Conservation (phyloP, 2,113 vertebrate species). For the Oncorhynchus tshawytscha region DNA sequence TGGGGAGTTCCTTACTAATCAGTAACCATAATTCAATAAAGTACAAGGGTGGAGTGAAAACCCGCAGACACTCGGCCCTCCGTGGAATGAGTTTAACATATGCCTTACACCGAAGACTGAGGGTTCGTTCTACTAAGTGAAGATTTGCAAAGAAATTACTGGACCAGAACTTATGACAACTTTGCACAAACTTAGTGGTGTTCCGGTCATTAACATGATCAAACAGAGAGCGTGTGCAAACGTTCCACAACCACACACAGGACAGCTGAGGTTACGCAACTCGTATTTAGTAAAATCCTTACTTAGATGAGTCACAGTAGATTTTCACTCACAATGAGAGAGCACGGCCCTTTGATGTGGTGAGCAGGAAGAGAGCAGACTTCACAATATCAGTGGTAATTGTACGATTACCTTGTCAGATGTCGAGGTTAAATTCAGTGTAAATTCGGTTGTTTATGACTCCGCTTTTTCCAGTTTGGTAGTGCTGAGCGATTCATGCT, state of each 20-base stretch:
- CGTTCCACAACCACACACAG: slow-evolving; percentile 7
- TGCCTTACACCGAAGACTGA: too few species aligned
- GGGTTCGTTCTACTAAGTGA: too few species aligned
- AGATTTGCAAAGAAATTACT: not conserved
- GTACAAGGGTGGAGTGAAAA: too few species aligned
- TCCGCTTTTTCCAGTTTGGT: slow-evolving; percentile 1
- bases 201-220: not conserved
- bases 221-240: not conserved
- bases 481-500: not conserved
- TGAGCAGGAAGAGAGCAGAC: slow-evolving; percentile 26
- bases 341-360: slow-evolving; percentile 73
- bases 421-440: slow-evolving; percentile 21
- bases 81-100: too few species aligned
- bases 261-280: slow-evolving; percentile 26
- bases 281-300: slow-evolving; percentile 32
- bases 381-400: slow-evolving; percentile 52
- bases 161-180: not conserved
- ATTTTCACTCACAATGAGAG: slow-evolving; percentile 56
- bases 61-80: too few species aligned
- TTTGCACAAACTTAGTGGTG: not conserved
- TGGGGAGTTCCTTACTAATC: too few species aligned
- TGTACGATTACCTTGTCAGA: slow-evolving; percentile 28
- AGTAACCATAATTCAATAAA: too few species aligned
- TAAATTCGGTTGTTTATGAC: slow-evolving; percentile 1
- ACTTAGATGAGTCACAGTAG: slow-evolving; percentile 65